phyloP scores from a whole-genome alignment of 2,888 invertebrate genomes.

The Mythimna vitellina region DNA sequence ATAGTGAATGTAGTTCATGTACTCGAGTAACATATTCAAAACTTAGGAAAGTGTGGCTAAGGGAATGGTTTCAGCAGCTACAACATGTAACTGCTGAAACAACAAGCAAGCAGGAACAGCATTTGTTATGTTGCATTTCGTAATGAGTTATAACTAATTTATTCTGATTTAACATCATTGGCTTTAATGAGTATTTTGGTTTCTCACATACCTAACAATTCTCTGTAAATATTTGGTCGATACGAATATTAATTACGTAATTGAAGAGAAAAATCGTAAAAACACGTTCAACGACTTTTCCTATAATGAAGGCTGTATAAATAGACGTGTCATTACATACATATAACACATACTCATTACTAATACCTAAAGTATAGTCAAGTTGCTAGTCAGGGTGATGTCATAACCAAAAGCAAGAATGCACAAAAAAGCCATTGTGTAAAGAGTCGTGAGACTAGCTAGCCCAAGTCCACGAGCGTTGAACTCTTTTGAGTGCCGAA shows the following conservation, averaged over 20 bases:
- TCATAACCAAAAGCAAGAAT: slow-evolving; percentile 87
- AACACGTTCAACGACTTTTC: slow-evolving; percentile 34
- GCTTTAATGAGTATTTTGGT: background rate
- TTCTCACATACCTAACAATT: no score
- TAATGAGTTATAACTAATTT: no score
- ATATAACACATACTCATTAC: slow-evolving; percentile 50
- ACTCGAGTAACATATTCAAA: background rate
- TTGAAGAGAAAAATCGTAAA: slow-evolving; percentile 17
- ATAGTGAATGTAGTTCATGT: background rate
- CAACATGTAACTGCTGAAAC: no score
- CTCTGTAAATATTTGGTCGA: background rate
- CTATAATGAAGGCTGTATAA: slow-evolving; percentile 52
- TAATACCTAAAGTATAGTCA: slow-evolving; percentile 65
- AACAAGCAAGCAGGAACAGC: background rate
- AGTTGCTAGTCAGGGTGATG: slow-evolving; percentile 80
- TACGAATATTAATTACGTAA: slow-evolving; percentile 12
- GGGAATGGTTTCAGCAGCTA: slow-evolving; percentile 1
- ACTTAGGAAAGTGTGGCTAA: background rate
- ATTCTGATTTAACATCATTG: background rate
- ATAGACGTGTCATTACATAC: slow-evolving; percentile 29
- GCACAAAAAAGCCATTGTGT: slow-evolving; percentile 89
- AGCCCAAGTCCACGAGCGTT: slow-evolving; percentile 85
- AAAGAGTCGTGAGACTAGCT: slow-evolving; percentile 87
- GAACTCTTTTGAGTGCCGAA: slow-evolving; percentile 86
- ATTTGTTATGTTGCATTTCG: background rate